Base-by-base conservation (phyloP, 2,113 vertebrate species). In the Nyctibius bracteatus region DNA sequence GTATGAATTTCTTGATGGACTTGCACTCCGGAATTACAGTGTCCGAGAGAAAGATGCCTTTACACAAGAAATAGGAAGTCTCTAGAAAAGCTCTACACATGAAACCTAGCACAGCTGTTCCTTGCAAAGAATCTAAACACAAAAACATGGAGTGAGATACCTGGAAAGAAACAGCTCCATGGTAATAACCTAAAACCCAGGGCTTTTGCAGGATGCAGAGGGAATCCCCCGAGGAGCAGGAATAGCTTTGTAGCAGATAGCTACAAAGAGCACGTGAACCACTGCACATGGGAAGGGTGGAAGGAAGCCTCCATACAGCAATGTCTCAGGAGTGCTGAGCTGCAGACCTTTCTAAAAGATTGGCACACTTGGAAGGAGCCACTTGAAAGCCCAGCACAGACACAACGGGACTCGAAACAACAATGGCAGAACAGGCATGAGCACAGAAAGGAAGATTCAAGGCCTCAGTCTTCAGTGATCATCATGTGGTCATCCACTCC, bases 401-500 rank as follows among this genome's bases (percentile, higher is more conserved):
- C 31, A 54, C 12, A 51, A 22, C n/a, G 54, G 68, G 41, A 16
- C 35, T 74, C 2, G 7, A 75, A 74, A n/a, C 6, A 58, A 8
- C 33, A 28, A 22, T 5, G 18, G 54, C 30, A 41, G 52, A 68
- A 81, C 5, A 24, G 33, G 25, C 37, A 52, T 1, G 6, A 79
- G 43, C 49, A 74, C 20, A 19, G 81, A 13, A 61, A 51, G 7
- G 37, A 54, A 70, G 18, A 37, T 3, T 21, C 54, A 23, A 66
- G 44, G 63, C 20, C 30, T 54, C 77, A 23, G 23, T 22, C 62
- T 51, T 44, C 9, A 43, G 27, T 10, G 61, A 43, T 24, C 39
- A 47, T 10, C 2, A 7, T 0, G 0, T 6, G 27, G 52, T 44
- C 28, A 17, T 23, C 57, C 24, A 11, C 8, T 35, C 44, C 33